phyloP scores from a whole-genome alignment of 2,113 vertebrate genomes.

The Thryonomys swinderianus region DNA sequence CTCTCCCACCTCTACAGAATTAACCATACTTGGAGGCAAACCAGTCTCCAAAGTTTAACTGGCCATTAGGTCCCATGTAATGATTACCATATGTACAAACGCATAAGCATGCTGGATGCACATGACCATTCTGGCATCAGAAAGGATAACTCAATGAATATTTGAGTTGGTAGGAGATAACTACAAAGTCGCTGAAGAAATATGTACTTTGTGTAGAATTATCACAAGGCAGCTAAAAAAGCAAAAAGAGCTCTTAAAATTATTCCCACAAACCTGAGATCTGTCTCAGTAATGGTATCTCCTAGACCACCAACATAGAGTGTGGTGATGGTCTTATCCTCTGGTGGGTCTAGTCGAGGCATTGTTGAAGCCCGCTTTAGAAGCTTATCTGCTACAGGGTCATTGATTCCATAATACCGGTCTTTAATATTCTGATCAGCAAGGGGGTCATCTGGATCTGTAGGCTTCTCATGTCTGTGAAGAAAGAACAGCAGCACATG shows the following conservation, averaged over 20 bases:
- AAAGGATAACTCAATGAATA: slow-evolving; percentile 25
- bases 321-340: slow-evolving; percentile 97
- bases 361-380: slow-evolving; percentile 97
- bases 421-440: slow-evolving; percentile 99
- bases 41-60: not conserved
- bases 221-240: slow-evolving; percentile 25
- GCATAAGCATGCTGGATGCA: not conserved
- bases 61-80: not conserved
- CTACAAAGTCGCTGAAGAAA: not conserved
- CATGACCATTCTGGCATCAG: not conserved
- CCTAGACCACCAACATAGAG: slow-evolving; percentile 97
- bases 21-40: not conserved
- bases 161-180: not conserved
- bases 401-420: slow-evolving; percentile 98
- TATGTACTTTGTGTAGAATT: slow-evolving; percentile 2
- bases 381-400: slow-evolving; percentile 98
- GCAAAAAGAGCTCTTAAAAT: not conserved
- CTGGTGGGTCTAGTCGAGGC: slow-evolving; percentile 96
- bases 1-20: not conserved
- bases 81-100: not conserved
- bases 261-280: slow-evolving; percentile 91
- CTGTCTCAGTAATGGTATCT: slow-evolving; percentile 95
- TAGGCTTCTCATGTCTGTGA: slow-evolving; percentile 97
- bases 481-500: not conserved
- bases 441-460: slow-evolving; percentile 97